Base-by-base conservation (phyloP, 2,797 vertebrate genomes). In the Falco peregrinus region DNA sequence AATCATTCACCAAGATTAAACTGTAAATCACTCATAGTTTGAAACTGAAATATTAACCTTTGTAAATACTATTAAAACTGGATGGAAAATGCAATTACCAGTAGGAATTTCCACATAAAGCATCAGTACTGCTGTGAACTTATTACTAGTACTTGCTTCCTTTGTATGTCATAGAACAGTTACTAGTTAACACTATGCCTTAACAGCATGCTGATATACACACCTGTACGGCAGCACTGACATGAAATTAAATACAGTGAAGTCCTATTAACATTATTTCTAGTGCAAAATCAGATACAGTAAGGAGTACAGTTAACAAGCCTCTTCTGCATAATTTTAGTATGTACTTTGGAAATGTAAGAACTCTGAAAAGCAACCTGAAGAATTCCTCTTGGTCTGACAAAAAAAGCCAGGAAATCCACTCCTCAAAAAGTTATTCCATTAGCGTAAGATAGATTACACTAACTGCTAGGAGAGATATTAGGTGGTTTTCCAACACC, bases 1-100 rank as follows among this genome's bases (percentile, higher is more conserved):
- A 95, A 96, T 94, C n/a, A 92, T 94, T 96, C 70, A 95, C 93
- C 69, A 77, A 75, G 87, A 95, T 54, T 51, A 85, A 95, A 80
- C 2, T 54, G 17, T 13, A 77, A 60, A 90, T 67, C 60, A 43
- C 88, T 33, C 74, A 74, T 26, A 87, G 79, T 43, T 90, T 84
- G 41, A 73, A 59, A 79, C 37, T 18, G 63, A 84, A 91, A 89
- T 69, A 65, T 37, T 89, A 89, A 93, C 92, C 18, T 71, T 35
- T 76, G 47, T 73, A 69, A 61, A 76, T 45, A 65, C 33, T 47
- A 50, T 45, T 76, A 73, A 92, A 83, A 83, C 37, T 50, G 48
- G 35, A 61, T 28, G 12, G 63, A 57, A 93, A 74, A 70, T 15
- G 13, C 1, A 20, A 20, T 28, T 51, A 37, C 35, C 50, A 65